These are phyloP conservation scores for Meiosimyza platycephala DNA, from an alignment of 2,888 invertebrate genomes.

Conservation along the genomic window DNA sequence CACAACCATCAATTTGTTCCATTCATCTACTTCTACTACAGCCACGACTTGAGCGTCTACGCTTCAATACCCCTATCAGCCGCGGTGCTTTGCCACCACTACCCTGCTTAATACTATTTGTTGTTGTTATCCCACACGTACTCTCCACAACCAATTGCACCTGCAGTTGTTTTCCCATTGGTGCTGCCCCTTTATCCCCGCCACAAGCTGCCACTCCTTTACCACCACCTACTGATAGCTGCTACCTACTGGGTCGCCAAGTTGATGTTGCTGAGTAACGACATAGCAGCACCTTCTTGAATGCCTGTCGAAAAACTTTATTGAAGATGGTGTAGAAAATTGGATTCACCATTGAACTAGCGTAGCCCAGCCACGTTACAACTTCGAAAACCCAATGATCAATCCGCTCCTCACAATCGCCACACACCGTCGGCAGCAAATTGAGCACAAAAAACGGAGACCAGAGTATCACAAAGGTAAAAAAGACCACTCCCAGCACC, in stretches of 20 bases:
- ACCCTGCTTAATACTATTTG: conserved; percentile 11
- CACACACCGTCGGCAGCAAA: conserved; percentile 85
- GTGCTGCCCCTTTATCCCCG: conserved; percentile 34
- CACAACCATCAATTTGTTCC: neutral
- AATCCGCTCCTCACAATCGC: conserved; percentile 80
- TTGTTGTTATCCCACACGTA: conserved; percentile 36
- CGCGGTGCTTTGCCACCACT: conserved; percentile 13
- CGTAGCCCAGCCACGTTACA: conserved; percentile 93
- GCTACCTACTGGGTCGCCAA: conserved; percentile 72
- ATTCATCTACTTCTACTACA: conserved; percentile 40
- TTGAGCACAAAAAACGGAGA: conserved; percentile 95
- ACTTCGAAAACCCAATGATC: conserved; percentile 85
- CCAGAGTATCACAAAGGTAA: conserved; percentile 94
- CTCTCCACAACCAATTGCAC: neutral
- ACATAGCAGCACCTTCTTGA: conserved; percentile 86
- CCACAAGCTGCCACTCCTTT: conserved; percentile 38
- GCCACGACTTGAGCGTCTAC: conserved; percentile 32
- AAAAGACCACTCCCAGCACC: conserved; percentile 93
- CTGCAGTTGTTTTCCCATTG: neutral
- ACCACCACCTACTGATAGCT: conserved; percentile 47
- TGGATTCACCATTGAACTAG: conserved; percentile 94
- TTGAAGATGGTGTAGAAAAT: conserved; percentile 97
- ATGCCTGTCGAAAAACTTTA: conserved; percentile 91
- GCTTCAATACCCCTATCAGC: conserved; percentile 33
- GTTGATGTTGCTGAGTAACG: conserved; percentile 74